phyloP scores from a whole-genome alignment of 2,888 invertebrate genomes.

The Cyclophora albipunctata region DNA sequence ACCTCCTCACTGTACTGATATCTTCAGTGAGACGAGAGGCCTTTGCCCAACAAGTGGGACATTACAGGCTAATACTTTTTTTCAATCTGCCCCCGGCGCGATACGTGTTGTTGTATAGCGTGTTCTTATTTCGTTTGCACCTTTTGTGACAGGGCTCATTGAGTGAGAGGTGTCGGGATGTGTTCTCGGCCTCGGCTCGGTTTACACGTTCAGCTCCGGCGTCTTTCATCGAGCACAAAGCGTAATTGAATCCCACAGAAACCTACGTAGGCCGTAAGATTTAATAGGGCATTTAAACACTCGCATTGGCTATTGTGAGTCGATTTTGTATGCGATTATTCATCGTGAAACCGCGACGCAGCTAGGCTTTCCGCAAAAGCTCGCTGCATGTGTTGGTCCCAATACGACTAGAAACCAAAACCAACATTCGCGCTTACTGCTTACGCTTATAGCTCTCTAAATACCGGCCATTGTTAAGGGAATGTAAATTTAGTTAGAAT shows the following conservation, averaged over 20 bases:
- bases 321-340: slow-evolving; percentile 71
- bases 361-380: slow-evolving; percentile 60
- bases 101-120: slow-evolving; percentile 50
- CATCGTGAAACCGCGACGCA: slow-evolving; percentile 58
- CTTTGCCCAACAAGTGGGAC: too few relatives aligned
- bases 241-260: slow-evolving; percentile 75
- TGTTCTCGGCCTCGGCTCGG: slow-evolving; percentile 63
- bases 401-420: slow-evolving; percentile 39
- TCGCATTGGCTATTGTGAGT: slow-evolving; percentile 73
- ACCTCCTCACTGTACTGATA: too few relatives aligned
- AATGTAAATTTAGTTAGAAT: slow-evolving; percentile 25
- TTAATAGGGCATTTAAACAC: slow-evolving; percentile 76
- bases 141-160: slow-evolving; percentile 73
- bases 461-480: slow-evolving; percentile 29
- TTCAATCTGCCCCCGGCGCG: slow-evolving; percentile 68
- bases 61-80: too few relatives aligned
- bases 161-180: slow-evolving; percentile 73
- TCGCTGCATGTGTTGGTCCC: slow-evolving; percentile 51
- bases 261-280: slow-evolving; percentile 72
- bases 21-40: too few relatives aligned
- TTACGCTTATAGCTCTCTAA: slow-evolving; percentile 38
- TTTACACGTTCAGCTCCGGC: slow-evolving; percentile 66
- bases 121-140: slow-evolving; percentile 65
- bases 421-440: slow-evolving; percentile 30
- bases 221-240: slow-evolving; percentile 73